Conservation (phyloP, 2,113 vertebrate species). For the Fulmarus glacialis region DNA sequence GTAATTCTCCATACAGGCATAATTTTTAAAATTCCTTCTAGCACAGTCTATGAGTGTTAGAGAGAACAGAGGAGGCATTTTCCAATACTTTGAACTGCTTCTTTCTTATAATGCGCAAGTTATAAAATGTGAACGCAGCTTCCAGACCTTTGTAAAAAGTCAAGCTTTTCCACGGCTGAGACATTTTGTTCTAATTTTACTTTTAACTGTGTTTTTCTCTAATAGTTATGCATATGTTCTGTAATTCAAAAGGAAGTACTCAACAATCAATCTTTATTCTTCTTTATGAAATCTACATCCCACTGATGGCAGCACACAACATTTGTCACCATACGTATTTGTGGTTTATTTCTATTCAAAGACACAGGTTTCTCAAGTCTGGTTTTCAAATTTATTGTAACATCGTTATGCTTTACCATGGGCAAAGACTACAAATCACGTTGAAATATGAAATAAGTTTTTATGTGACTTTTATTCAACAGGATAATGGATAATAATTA, state of each 20-base stretch:
- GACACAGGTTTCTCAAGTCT: not conserved
- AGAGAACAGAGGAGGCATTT: not conserved
- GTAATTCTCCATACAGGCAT: not conserved
- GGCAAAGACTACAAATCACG: not conserved
- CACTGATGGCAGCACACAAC: not conserved
- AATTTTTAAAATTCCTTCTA: not conserved
- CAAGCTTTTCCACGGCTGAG: not conserved
- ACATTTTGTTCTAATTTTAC: not conserved
- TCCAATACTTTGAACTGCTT: not conserved
- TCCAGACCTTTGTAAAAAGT: not conserved
- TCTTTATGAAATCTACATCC: not conserved
- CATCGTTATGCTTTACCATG: not conserved
- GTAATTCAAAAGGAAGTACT: not conserved
- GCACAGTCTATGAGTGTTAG: not conserved
- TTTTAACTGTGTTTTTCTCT: not conserved
- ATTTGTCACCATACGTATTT: not conserved
- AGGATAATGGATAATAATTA: conserved; percentile 15
- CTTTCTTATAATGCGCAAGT: not conserved
- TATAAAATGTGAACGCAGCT: not conserved
- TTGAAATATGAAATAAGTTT: not conserved
- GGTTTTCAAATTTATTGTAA: not conserved
- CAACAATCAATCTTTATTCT: not conserved
- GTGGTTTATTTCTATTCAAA: not conserved
- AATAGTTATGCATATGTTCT: not conserved
- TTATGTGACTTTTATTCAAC: not conserved